Evolutionary conservation across 2,113 vertebrate species (phyloP), one percentile per base, ranked within the genome.

Genomic region (Silurus meridionalis): DNA sequence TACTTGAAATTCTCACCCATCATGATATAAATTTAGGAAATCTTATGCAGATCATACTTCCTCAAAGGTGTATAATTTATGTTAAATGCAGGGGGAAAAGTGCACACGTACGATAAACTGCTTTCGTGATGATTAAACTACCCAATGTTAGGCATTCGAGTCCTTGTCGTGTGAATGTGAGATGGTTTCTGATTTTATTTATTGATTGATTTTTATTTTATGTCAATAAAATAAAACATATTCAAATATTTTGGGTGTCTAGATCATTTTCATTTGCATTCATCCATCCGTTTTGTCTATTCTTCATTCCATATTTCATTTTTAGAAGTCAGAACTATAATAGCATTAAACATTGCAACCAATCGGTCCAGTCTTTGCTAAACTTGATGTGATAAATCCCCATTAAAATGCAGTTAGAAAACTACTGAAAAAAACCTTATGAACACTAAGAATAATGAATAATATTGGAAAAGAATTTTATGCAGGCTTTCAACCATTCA

Each of bases 171-270:
- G 92, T 93, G 93, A 90, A 92, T 94, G 93, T 94, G 91, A 89
- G 91, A 90, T 92, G 91, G 91, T 91, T 88, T 88, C 75, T 80
- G 19, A 89, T 89, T 93, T 93, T 94, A 94, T 94, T 94, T 94
- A 93, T 94, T 90, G 89, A 93, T 91, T 92, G 90, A 37, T 37
- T 94, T 93, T 89, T 83, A n/a, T 84, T 85, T 87, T 89, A 91
- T 85, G 84, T 86, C 57, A 91, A 84, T 91, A 90, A 89, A 88
- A 87, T 46, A 17, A 79, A 86, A 89, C 17, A 64, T 83, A 85
- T n/a, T 83, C 48, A 67, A 23, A 82, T 58, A 48, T 61, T 46
- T 75, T 15, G 55, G 1, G 17, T 50, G 55, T 23, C 28, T 67
- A n/a, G 17, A 69, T 4, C 48, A 60, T 80, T 58, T 60, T 80